A percentile compares a stretch with the other conserved stretches of the same genome.
Evolutionary conservation across 1,140 invertebrate genomes (phyloP).

Genomic region (Adelges cooleyi): DNA sequence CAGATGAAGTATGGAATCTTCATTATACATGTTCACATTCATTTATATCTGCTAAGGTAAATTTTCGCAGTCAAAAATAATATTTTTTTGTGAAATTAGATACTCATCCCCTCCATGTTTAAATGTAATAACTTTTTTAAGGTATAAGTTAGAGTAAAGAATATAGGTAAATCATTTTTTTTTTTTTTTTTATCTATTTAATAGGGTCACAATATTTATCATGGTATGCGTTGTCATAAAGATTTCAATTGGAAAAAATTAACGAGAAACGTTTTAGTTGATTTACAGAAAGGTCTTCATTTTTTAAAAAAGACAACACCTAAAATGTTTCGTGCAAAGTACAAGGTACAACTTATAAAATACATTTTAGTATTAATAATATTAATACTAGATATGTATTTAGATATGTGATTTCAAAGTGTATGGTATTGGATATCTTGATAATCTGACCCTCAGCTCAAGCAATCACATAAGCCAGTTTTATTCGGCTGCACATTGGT

Average conservation of each 20-base stretch:
- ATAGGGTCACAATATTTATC: slow-evolving; percentile 61
- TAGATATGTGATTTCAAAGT: slow-evolving; percentile 45
- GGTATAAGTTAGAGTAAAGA: too few species aligned
- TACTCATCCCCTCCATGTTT: slow-evolving; percentile 20
- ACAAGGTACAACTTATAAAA: slow-evolving; percentile 45
- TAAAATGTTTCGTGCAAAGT: slow-evolving; percentile 62
- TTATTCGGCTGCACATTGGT: slow-evolving; percentile 86
- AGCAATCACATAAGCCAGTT: slow-evolving; percentile 80
- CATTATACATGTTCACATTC: slow-evolving; percentile 70
- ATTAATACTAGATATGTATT: neutral
- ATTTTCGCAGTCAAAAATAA: too few species aligned
- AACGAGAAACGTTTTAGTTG: slow-evolving; percentile 78
- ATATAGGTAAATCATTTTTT: slow-evolving; percentile 41
- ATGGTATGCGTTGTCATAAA: slow-evolving; percentile 61
- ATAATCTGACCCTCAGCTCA: slow-evolving; percentile 71
- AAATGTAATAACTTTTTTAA: too few species aligned
- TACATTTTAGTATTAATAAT: neutral
- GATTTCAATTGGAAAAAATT: slow-evolving; percentile 58
- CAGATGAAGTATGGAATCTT: slow-evolving; percentile 62
- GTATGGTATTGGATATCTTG: slow-evolving; percentile 62
- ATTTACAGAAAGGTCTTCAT: slow-evolving; percentile 76
- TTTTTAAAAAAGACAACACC: slow-evolving; percentile 51
- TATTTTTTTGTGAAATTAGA: slow-evolving; percentile 34
- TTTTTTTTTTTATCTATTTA: neutral
- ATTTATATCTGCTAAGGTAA: slow-evolving; percentile 51